Percentiles rank a stretch among this genome's conserved stretches.
Conservation (phyloP, 2,888 invertebrate genomes). For the Catocala sponsa region DNA sequence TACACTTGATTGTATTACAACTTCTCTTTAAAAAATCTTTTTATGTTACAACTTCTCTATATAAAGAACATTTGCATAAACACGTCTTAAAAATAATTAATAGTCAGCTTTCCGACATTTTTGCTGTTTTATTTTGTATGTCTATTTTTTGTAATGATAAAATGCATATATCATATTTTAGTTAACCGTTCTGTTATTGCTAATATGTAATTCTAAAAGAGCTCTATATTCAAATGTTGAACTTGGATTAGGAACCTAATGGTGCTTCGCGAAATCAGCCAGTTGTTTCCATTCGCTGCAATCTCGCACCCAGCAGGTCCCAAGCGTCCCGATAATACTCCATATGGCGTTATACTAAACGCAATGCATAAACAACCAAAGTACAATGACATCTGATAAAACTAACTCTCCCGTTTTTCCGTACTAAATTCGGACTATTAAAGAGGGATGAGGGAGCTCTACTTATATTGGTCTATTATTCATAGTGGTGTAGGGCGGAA, state of each 20-base stretch:
- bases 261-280: slow-evolving; percentile 74
- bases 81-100: too few species aligned
- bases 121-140: too few species aligned
- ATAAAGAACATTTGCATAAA: not conserved
- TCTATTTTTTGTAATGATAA: too few species aligned
- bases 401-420: slow-evolving; percentile 14
- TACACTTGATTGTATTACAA: not conserved
- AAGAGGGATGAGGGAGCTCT: slow-evolving; percentile 51
- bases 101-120: too few species aligned
- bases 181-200: too few species aligned
- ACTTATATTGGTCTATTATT: slow-evolving; percentile 66
- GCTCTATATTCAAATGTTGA: too few species aligned
- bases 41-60: not conserved
- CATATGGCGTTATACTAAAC: slow-evolving; percentile 83
- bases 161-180: too few species aligned
- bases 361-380: slow-evolving; percentile 75
- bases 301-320: slow-evolving; percentile 76
- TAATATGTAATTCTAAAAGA: too few species aligned
- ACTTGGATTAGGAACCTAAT: slow-evolving; percentile 40
- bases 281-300: slow-evolving; percentile 81
- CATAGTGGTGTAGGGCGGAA: slow-evolving; percentile 77
- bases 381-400: slow-evolving; percentile 53
- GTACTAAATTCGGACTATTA: slow-evolving; percentile 5
- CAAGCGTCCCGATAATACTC: slow-evolving; percentile 85
- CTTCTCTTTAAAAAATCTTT: too few species aligned